Evolutionary conservation across 2,797 vertebrate species (phyloP), one percentile per base, ranked within the genome.

Genomic region (Pterois miles): DNA sequence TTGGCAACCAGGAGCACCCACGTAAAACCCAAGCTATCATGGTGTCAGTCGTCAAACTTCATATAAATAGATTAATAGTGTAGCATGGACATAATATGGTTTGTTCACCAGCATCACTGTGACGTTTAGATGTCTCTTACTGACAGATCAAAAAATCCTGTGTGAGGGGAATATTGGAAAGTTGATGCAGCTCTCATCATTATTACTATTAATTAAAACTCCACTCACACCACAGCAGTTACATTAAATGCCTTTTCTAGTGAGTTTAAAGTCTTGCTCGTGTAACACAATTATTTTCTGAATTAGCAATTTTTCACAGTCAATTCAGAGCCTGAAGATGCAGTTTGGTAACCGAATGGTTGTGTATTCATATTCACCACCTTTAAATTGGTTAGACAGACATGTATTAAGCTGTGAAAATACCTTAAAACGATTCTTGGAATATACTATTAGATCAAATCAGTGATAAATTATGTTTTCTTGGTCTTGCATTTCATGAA

Each of bases 11-110:
- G n/a, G 27, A 68, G 73, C 54, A 71, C 20, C 58, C 36, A 74
- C 59, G 48, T 78, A 50, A 77, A 81, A 86, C 80, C 36, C 48
- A 74, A 69, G 53, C 31, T 40, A 23, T 67, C 33, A 22, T 59
- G 38, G 29, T 73, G 58, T 67, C 64, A 71, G 34, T 78, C 73
- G 6, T 68, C 50, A 64, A 34, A 66, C 25, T 8, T 60, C 18
- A 25, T 54, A 50, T 60, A 38, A 76, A 54, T 31, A 56, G 25
- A 74, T 80, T 64, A 63, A 63, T 58, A 33, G 25, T 25, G 29
- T 48, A 31, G 53, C 64, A 36, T 16, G 29, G 23, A 10, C 53
- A 65, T 75, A 46, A 60, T 60, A 25, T 33, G 59, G 46, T 65
- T 56, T 27, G 12, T 54, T 31, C 31, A 71, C n/a, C n/a, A 27